Evolutionary conservation across 64 coral and sea anemone species (phyloP).

Genomic region (Exaiptasia diaphana): DNA sequence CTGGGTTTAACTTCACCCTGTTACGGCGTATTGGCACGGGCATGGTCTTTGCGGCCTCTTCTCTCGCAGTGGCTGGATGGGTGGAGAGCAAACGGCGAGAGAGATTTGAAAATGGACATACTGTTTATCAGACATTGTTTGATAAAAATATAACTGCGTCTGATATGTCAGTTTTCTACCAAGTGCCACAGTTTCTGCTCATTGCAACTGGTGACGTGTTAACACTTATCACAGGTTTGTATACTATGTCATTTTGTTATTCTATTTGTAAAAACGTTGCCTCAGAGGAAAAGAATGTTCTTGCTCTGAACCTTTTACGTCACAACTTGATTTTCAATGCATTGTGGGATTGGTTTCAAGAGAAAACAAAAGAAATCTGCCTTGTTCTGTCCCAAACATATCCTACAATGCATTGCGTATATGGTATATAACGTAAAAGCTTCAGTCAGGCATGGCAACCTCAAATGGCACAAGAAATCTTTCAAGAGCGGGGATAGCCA

Average conservation of each 20-base stretch:
- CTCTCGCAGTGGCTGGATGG: conserved; percentile 52
- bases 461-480: background rate
- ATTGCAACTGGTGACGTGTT: conserved; percentile 61
- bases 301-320: no score
- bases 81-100: conserved; percentile 54
- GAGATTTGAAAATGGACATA: background rate
- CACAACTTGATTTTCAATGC: no score
- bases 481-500: background rate
- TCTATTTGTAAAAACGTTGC: background rate
- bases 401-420: no score
- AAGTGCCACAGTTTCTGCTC: conserved; percentile 64
- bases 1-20: conserved; percentile 62
- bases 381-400: no score
- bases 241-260: background rate
- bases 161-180: conserved; percentile 59
- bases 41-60: conserved; percentile 65
- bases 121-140: conserved; percentile 1
- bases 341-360: no score
- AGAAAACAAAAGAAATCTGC: no score
- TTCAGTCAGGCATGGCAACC: no score
- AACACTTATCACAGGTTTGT: conserved; percentile 22
- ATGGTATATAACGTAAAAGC: no score
- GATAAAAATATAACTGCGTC: conserved; percentile 24
- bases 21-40: conserved; percentile 68
- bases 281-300: background rate